These are phyloP conservation scores for Hippopotamyrus pictus DNA, from an alignment of 2,797 vertebrate species.

Conservation along the genomic window DNA sequence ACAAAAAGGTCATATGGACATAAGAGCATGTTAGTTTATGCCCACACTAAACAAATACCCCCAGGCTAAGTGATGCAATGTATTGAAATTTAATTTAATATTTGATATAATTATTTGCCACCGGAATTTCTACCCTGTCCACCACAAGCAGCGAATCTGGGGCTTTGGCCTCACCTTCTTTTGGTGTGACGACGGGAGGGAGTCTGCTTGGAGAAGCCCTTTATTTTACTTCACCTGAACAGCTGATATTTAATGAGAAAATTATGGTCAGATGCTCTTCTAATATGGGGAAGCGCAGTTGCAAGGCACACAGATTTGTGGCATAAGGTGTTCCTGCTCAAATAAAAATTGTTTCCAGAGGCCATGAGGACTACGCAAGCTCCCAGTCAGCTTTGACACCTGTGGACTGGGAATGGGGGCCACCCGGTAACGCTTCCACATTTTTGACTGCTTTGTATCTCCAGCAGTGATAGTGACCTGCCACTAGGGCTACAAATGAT, in stretches of 20 bases:
- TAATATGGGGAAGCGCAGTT: not conserved
- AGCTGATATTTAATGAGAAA: not conserved
- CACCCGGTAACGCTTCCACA: not conserved
- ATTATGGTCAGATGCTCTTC: not conserved
- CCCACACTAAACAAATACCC: not conserved
- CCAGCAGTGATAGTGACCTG: not conserved
- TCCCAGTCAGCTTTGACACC: not conserved
- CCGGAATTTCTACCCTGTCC: not conserved
- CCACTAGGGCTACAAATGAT: not conserved
- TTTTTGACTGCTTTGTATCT: not conserved
- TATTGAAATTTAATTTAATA: not conserved
- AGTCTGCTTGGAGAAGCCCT: not conserved
- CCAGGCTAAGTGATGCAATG: not conserved
- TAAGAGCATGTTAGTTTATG: not conserved
- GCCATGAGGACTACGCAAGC: not conserved
- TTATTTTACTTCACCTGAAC: not conserved
- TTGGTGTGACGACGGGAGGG: not conserved
- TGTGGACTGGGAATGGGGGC: not conserved
- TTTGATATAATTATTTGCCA: not conserved
- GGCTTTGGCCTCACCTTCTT: not conserved
- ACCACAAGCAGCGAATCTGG: not conserved
- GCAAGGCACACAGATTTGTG: not conserved
- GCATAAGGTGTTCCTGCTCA: not conserved
- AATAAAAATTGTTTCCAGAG: not conserved
- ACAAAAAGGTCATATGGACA: not conserved